phyloP scores from a whole-genome alignment of 2,888 invertebrate species.

The Drosophila longiperda region DNA sequence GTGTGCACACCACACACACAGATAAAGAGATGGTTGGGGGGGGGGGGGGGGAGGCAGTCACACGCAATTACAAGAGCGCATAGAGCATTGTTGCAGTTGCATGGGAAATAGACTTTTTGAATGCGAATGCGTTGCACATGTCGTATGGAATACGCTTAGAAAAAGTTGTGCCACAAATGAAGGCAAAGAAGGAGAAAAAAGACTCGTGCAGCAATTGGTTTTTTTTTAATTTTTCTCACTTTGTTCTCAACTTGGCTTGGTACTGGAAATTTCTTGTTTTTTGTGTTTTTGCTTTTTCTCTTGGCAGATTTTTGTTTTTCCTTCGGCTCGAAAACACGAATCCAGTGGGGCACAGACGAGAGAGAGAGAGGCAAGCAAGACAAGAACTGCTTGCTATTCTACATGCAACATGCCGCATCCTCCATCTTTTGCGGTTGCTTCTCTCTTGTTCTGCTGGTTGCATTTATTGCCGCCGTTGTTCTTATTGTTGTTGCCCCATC shows the following conservation, averaged over 20 bases:
- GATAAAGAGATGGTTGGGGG: neutral
- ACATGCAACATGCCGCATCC: constrained; percentile 55
- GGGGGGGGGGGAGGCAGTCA: neutral
- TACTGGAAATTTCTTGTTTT: constrained; percentile 39
- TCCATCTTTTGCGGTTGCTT: constrained; percentile 39
- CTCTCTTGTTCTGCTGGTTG: constrained; percentile 32
- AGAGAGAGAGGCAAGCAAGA: constrained; percentile 36
- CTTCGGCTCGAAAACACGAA: constrained; percentile 37
- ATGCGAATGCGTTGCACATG: constrained; percentile 77
- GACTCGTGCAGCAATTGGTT: constrained; percentile 64
- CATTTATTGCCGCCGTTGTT: constrained; percentile 19
- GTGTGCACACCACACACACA: constrained; percentile 18
- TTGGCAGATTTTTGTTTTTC: constrained; percentile 33
- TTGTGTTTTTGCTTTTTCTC: constrained; percentile 52
- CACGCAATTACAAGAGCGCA: constrained; percentile 48
- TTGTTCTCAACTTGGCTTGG: constrained; percentile 26
- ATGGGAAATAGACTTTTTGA: constrained; percentile 79
- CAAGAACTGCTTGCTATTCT: constrained; percentile 66
- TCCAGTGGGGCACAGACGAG: constrained; percentile 23
- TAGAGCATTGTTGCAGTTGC: constrained; percentile 75
- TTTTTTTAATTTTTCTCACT: constrained; percentile 37
- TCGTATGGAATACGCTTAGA: constrained; percentile 71
- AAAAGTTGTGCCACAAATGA: constrained; percentile 47
- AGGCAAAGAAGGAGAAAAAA: constrained; percentile 34
- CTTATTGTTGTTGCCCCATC: constrained; percentile 61